Evolutionary conservation across 2,888 invertebrate genomes (phyloP), one percentile per base, ranked within the genome.

Genomic region (Orthosia gothica): DNA sequence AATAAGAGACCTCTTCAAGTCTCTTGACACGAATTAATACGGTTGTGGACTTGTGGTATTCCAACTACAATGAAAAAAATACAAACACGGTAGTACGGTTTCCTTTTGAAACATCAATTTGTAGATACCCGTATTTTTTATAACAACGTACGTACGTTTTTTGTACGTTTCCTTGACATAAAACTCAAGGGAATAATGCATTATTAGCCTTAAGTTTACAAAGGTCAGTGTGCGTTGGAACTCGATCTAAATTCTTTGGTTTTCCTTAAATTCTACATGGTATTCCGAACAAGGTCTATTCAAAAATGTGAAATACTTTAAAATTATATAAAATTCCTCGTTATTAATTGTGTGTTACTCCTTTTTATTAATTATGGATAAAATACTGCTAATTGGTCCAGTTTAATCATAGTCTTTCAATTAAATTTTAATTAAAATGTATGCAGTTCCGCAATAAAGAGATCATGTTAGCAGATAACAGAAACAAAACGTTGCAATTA

Each of bases 171-270:
- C 69, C 78, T 78, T 78, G 66, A 64, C 32, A 50, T 54, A n/a
- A 32, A 3, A 64, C 15, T 70, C 59, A 69, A 82, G 65, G 72
- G 50, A 64, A 73, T 78, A 45, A 66, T 73, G 59, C 66, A 82
- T 64, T 62, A 57, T 40, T 70, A 61, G 72, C 71, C 62, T 74
- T 62, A 54, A 67, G 23, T 67, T 69, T 23, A 18, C 20, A 72
- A 68, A 74, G 65, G 76, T 72, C 70, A 67, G 64, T 55, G 12
- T 72, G 65, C 61, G 50, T 64, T 61, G 74, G 54, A 58, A 73
- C 63, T 50, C 40, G 52, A 65, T 66, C 70, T 58, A 66, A 74
- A 66, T 73, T 63, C 50, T 57, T 69, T 57, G 50, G 26, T 32
- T 65, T 77, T 74, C 66, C 57, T 69, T 20, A 59, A 70, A 57